Evolutionary conservation across 2,888 invertebrate genomes (phyloP).

Genomic region (Pyrochroa serraticornis): DNA sequence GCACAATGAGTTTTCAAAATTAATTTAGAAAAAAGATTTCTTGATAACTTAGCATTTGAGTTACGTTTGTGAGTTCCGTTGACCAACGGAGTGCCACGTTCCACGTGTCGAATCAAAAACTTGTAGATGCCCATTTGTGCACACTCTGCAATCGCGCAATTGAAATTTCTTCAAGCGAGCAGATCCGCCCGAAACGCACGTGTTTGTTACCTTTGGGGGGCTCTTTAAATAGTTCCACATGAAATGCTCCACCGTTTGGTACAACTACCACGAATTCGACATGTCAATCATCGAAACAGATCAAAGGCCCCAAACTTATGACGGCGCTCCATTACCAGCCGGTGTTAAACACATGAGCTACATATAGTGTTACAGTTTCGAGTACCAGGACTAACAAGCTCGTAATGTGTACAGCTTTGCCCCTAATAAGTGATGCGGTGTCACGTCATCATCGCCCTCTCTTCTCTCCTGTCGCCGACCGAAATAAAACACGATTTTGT

Average conservation of each 20-base stretch:
- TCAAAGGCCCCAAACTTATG: slow-evolving; percentile 14
- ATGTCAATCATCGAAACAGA: slow-evolving; percentile 20
- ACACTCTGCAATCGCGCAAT: not conserved
- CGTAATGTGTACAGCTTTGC: slow-evolving; percentile 4
- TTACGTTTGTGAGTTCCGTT: no score
- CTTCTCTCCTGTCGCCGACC: not conserved
- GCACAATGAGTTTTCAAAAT: no score
- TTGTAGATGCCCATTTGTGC: slow-evolving; percentile 4
- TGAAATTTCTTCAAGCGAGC: not conserved
- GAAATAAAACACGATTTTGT: slow-evolving; percentile 5
- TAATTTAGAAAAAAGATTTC: no score
- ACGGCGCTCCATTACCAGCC: slow-evolving; percentile 7
- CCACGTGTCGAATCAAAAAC: no score
- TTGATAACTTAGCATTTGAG: no score
- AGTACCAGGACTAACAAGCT: slow-evolving; percentile 13
- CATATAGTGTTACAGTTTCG: slow-evolving; percentile 5
- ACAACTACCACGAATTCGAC: not conserved
- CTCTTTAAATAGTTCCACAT: slow-evolving; percentile 21
- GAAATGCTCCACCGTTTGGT: slow-evolving; percentile 2
- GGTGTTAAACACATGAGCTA: slow-evolving; percentile 16
- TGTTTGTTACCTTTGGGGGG: slow-evolving; percentile 12
- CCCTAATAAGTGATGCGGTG: slow-evolving; percentile 4
- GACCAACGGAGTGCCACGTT: no score
- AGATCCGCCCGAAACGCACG: slow-evolving; percentile 3
- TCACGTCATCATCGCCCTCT: slow-evolving; percentile 10